Percentiles rank a stretch among this genome's conserved stretches.
These are phyloP conservation scores for Xestia c-nigrum DNA, from an alignment of 2,888 invertebrate genomes.

Conservation along the genomic window DNA sequence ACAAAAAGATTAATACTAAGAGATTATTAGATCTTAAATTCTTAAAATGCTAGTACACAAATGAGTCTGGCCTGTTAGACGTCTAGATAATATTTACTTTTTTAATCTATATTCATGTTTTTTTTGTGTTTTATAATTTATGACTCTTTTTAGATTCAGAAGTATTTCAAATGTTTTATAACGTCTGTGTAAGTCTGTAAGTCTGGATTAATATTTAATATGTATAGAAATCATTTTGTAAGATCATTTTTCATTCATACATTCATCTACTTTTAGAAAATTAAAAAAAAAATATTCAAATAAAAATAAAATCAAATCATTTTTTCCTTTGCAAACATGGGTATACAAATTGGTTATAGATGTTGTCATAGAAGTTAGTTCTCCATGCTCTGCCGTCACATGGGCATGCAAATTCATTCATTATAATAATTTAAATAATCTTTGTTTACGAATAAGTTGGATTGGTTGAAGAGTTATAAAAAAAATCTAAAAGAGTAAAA, in stretches of 20 bases:
- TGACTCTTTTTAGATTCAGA: slow-evolving; percentile 23
- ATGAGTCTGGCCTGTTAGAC: background rate
- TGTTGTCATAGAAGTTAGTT: too few relatives aligned
- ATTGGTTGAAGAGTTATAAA: background rate
- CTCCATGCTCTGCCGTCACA: too few relatives aligned
- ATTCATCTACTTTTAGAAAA: background rate
- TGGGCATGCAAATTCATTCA: too few relatives aligned
- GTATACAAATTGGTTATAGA: too few relatives aligned
- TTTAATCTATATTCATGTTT: slow-evolving; percentile 35
- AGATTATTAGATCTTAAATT: background rate
- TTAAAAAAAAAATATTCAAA: background rate
- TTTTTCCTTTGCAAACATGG: too few relatives aligned
- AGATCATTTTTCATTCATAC: background rate
- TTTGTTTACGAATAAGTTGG: background rate
- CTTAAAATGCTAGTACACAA: background rate
- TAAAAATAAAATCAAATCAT: too few relatives aligned
- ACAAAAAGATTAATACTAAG: background rate
- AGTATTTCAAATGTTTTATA: background rate
- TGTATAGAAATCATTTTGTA: slow-evolving; percentile 17
- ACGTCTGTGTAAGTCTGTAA: too few relatives aligned
- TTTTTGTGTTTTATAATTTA: slow-evolving; percentile 32
- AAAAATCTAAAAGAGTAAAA: background rate
- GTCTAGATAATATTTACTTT: slow-evolving; percentile 12
- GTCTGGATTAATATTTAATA: slow-evolving; percentile 12
- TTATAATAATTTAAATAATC: background rate